These are phyloP conservation scores for Remorina albescens DNA, from an alignment of 2,797 vertebrate genomes.

Conservation along the genomic window DNA sequence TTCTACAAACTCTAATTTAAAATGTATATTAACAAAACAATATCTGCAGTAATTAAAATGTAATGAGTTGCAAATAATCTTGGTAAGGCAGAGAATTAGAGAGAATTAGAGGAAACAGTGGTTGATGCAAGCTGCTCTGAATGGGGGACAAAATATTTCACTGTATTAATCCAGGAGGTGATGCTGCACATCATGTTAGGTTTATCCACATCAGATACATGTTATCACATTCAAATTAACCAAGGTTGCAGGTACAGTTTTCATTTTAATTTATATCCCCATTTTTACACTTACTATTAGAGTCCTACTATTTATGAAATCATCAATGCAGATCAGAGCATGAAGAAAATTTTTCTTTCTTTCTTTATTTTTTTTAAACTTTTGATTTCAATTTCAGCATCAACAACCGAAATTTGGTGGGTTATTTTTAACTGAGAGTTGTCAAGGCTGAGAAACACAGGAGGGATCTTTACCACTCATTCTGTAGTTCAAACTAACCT, in stretches of 20 bases:
- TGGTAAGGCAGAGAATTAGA: no score
- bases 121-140: not conserved
- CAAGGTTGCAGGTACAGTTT: not conserved
- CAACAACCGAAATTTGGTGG: conserved; percentile 4
- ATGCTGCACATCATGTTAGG: not conserved
- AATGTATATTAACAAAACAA: conserved; percentile 3
- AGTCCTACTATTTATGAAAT: not conserved
- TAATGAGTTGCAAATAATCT: no score
- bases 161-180: not conserved
- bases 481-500: conserved; percentile 6
- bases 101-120: not conserved
- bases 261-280: not conserved
- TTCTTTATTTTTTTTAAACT: not conserved
- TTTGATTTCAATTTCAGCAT: conserved; percentile 1
- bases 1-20: not conserved
- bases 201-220: not conserved
- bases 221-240: not conserved
- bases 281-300: not conserved
- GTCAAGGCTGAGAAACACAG: conserved; percentile 1
- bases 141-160: not conserved
- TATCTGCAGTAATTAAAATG: not conserved
- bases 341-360: not conserved
- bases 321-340: not conserved
- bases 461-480: conserved; percentile 7
- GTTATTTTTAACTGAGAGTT: not conserved